These are phyloP conservation scores for Tachysurus fulvidraco DNA, from an alignment of 2,113 vertebrate genomes.

Conservation along the genomic window DNA sequence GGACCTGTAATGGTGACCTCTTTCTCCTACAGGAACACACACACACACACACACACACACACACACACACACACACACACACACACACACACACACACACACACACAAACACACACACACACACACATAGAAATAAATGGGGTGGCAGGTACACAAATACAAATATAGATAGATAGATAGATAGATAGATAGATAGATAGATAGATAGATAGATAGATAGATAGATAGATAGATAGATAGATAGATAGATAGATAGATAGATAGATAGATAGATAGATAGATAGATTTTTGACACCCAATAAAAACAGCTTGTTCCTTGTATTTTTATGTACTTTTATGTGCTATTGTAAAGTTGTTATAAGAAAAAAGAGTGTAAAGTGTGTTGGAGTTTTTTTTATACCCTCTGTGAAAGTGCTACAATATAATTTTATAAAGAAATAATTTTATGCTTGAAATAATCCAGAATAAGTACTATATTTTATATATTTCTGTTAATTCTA, in stretches of 20 bases:
- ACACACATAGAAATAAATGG: not conserved
- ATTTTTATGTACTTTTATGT: no score
- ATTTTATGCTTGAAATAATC: no score
- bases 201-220: not conserved
- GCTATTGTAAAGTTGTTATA: no score
- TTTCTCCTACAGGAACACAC: slow-evolving; percentile 76
- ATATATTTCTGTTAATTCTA: not conserved
- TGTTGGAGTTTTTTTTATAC: not conserved
- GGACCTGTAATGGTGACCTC: slow-evolving; percentile 90
- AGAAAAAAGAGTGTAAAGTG: no score
- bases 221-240: not conserved
- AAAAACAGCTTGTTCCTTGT: no score
- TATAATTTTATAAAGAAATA: no score
- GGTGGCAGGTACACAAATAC: no score
- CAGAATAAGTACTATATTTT: not conserved
- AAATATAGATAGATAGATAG: not conserved
- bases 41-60: slow-evolving; percentile 16
- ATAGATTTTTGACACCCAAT: no score
- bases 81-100: slow-evolving; percentile 19
- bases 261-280: not conserved
- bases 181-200: not conserved
- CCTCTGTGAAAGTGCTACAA: not conserved
- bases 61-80: slow-evolving; percentile 25
- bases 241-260: not conserved
- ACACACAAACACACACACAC: slow-evolving; percentile 14